phyloP scores from a whole-genome alignment of 2,888 invertebrate species.

The Acronicta psi region DNA sequence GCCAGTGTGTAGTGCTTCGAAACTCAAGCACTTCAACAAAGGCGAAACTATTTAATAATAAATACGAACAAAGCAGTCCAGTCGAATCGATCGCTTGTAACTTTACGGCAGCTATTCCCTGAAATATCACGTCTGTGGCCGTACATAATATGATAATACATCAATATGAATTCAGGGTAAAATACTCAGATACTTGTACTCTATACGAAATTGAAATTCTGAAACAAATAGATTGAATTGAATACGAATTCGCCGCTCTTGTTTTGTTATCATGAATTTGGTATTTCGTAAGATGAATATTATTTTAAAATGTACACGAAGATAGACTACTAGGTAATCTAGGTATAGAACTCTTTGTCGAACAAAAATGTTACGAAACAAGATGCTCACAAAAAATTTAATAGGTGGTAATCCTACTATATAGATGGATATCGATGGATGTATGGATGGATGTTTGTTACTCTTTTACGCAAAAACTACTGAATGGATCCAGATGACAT shows the following conservation, averaged over 20 bases:
- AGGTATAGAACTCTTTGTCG: too few relatives aligned
- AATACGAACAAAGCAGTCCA: conserved; percentile 35
- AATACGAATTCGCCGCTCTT: neutral
- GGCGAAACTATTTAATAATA: conserved; percentile 47
- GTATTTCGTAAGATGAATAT: conserved; percentile 1
- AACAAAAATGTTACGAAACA: too few relatives aligned
- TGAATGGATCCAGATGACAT: too few relatives aligned
- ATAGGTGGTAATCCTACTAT: too few relatives aligned
- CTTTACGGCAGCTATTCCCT: conserved; percentile 25
- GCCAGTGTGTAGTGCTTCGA: conserved; percentile 12
- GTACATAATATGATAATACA: conserved; percentile 18
- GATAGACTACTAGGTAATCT: too few relatives aligned
- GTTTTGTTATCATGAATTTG: neutral
- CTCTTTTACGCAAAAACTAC: too few relatives aligned
- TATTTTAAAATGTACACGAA: neutral
- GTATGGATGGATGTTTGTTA: too few relatives aligned
- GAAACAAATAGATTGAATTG: conserved; percentile 13
- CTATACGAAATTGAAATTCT: conserved; percentile 13
- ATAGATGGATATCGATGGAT: too few relatives aligned
- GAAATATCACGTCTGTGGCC: conserved; percentile 22
- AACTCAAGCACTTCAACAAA: conserved; percentile 23
- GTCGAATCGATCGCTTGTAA: conserved; percentile 43
- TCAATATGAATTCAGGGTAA: conserved; percentile 20
- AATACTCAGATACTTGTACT: conserved; percentile 6
- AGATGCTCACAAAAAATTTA: too few relatives aligned